Conservation (phyloP, 2,888 invertebrate genomes). For the Helleia helle region DNA sequence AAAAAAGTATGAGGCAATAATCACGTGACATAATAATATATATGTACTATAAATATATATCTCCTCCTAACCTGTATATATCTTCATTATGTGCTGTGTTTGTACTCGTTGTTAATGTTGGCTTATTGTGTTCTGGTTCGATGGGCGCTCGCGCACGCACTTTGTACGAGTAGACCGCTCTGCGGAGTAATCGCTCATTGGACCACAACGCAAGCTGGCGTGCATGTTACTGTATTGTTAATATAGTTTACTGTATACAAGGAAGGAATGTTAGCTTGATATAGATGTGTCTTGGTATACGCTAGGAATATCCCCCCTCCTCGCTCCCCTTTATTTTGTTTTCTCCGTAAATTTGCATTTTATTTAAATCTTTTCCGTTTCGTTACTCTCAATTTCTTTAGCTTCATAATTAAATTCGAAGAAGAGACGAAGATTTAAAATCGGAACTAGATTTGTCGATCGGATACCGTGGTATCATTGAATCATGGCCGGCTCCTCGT, state of each 20-base stretch:
- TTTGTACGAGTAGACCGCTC: slow-evolving; percentile 32
- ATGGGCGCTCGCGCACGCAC: slow-evolving; percentile 40
- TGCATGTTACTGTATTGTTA: slow-evolving; percentile 68
- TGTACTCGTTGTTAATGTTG: slow-evolving; percentile 68
- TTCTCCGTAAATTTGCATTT: slow-evolving; percentile 21
- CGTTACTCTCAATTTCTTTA: slow-evolving; percentile 2
- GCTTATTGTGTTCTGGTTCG: slow-evolving; percentile 72
- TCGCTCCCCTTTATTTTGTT: slow-evolving; percentile 38
- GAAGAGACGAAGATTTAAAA: slow-evolving; percentile 15
- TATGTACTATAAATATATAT: slow-evolving; percentile 55
- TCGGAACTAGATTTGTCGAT: slow-evolving; percentile 13
- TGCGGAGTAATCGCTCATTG: slow-evolving; percentile 47
- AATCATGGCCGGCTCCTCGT: no score
- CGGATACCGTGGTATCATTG: no score
- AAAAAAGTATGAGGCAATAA: slow-evolving; percentile 69
- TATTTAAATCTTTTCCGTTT: slow-evolving; percentile 18
- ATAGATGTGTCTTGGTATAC: slow-evolving; percentile 62
- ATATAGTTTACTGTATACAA: slow-evolving; percentile 60
- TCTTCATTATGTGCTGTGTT: slow-evolving; percentile 72
- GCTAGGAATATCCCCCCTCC: slow-evolving; percentile 54
- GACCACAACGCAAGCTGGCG: slow-evolving; percentile 69
- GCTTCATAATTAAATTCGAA: slow-evolving; percentile 9
- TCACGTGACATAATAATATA: slow-evolving; percentile 64
- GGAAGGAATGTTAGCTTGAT: slow-evolving; percentile 65
- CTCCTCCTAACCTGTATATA: slow-evolving; percentile 60